A percentile compares a stretch with the other conserved stretches of the same genome.
Conservation (phyloP, 1,140 invertebrate genomes). For the Chrysomallon squamiferum region DNA sequence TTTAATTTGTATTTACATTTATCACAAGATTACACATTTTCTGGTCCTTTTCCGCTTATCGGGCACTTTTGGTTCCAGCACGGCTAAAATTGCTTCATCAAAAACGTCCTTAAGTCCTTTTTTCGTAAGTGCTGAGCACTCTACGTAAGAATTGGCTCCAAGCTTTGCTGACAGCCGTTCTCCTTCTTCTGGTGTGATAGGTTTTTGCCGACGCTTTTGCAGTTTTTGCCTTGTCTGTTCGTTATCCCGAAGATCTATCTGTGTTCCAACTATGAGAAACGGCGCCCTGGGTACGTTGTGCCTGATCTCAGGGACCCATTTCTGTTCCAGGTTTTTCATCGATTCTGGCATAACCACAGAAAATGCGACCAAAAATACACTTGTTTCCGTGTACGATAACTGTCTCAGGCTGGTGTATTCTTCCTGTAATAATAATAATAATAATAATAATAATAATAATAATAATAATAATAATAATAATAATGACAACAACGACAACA, state of each 20-base stretch:
- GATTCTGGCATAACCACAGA: constrained; percentile 98
- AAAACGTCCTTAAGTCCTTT: constrained; percentile 53
- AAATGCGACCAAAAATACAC: constrained; percentile 99
- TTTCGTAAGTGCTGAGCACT: constrained; percentile 80
- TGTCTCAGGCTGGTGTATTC: constrained; percentile 93
- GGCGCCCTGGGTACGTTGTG: constrained; percentile 80
- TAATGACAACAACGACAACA: no score
- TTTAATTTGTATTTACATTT: no score
- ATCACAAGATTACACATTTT: constrained; percentile 1
- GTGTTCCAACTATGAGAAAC: constrained; percentile 77
- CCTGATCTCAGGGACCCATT: constrained; percentile 71
- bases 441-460: no score
- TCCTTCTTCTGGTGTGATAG: constrained; percentile 78
- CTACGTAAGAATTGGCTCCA: constrained; percentile 87
- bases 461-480: no score
- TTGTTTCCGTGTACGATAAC: constrained; percentile 95
- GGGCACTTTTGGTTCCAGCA: constrained; percentile 38
- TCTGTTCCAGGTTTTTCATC: constrained; percentile 97
- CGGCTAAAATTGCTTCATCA: constrained; percentile 49
- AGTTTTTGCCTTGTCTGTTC: constrained; percentile 75
- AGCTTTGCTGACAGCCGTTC: constrained; percentile 71
- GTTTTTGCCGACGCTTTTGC: constrained; percentile 85
- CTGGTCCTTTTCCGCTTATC: background rate
- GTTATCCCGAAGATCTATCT: constrained; percentile 55
- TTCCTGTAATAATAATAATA: constrained; percentile 71